These are phyloP conservation scores for Lutraria rhynchaena DNA, from an alignment of 1,140 invertebrate genomes.

Conservation along the genomic window DNA sequence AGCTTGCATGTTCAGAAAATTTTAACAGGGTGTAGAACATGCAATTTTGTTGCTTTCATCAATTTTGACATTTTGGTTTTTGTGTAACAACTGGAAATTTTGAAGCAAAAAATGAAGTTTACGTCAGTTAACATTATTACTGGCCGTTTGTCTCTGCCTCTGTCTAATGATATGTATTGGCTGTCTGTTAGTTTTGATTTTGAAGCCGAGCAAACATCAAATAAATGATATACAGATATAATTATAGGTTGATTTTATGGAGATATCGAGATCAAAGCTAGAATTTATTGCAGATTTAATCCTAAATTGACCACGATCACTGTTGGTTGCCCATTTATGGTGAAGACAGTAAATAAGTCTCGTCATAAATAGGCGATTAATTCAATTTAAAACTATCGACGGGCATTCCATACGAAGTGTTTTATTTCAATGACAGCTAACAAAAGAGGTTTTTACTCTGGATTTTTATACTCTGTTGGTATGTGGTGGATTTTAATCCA, in stretches of 20 bases:
- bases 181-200: too few species aligned
- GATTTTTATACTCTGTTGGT: constrained; percentile 11
- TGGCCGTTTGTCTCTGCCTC: too few species aligned
- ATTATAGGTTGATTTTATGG: background rate
- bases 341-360: constrained; percentile 24
- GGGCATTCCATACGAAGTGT: constrained; percentile 21
- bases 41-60: too few species aligned
- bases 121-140: too few species aligned
- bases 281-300: constrained; percentile 24
- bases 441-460: constrained; percentile 16
- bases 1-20: too few species aligned
- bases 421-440: constrained; percentile 7
- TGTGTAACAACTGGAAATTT: too few species aligned
- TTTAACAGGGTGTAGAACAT: too few species aligned
- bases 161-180: too few species aligned
- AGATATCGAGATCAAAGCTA: constrained; percentile 13
- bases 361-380: constrained; percentile 4
- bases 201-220: too few species aligned
- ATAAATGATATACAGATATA: too few species aligned
- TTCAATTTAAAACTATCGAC: constrained; percentile 8
- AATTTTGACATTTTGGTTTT: too few species aligned
- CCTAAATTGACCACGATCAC: constrained; percentile 13
- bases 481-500: background rate
- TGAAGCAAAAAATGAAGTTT: too few species aligned
- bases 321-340: constrained; percentile 22